Evolutionary conservation across 2,797 vertebrate genomes (phyloP).

Genomic region (Oreochromis grahami): DNA sequence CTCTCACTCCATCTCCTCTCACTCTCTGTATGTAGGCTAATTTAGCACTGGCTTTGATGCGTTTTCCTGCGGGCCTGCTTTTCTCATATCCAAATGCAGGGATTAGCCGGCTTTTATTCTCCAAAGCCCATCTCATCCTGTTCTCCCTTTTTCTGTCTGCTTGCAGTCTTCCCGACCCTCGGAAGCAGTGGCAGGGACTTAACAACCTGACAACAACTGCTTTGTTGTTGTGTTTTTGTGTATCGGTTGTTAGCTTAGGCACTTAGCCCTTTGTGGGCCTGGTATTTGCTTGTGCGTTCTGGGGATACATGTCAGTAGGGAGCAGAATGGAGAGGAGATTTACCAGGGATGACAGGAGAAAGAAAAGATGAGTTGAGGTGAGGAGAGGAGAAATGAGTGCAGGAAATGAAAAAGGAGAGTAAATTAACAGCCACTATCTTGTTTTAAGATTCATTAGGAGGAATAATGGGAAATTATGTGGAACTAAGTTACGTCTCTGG

Average conservation of each 20-base stretch:
- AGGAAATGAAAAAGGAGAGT: slow-evolving; percentile 28
- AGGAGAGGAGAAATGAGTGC: slow-evolving; percentile 13
- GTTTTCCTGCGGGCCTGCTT: slow-evolving; percentile 79
- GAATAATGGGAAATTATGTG: slow-evolving; percentile 80
- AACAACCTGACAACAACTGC: slow-evolving; percentile 72
- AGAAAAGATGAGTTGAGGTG: slow-evolving; percentile 45
- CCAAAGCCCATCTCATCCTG: slow-evolving; percentile 83
- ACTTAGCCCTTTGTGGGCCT: slow-evolving; percentile 66
- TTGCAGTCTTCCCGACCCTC: slow-evolving; percentile 65
- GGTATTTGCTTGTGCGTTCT: slow-evolving; percentile 45
- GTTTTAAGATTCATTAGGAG: slow-evolving; percentile 82
- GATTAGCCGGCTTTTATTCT: slow-evolving; percentile 83
- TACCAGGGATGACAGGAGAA: slow-evolving; percentile 49
- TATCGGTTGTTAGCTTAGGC: slow-evolving; percentile 69
- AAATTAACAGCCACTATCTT: slow-evolving; percentile 66
- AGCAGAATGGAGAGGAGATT: slow-evolving; percentile 47
- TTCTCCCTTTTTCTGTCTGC: slow-evolving; percentile 69
- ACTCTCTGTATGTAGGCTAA: slow-evolving; percentile 76
- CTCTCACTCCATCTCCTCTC: slow-evolving; percentile 53
- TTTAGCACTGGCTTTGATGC: slow-evolving; percentile 83
- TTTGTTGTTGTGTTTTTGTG: slow-evolving; percentile 76
- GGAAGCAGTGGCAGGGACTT: slow-evolving; percentile 74
- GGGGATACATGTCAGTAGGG: slow-evolving; percentile 56
- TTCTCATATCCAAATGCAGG: slow-evolving; percentile 87
- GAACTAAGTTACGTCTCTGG: slow-evolving; percentile 74